Base-by-base conservation (phyloP, 2,888 invertebrate genomes). In the Myathropa florea region DNA sequence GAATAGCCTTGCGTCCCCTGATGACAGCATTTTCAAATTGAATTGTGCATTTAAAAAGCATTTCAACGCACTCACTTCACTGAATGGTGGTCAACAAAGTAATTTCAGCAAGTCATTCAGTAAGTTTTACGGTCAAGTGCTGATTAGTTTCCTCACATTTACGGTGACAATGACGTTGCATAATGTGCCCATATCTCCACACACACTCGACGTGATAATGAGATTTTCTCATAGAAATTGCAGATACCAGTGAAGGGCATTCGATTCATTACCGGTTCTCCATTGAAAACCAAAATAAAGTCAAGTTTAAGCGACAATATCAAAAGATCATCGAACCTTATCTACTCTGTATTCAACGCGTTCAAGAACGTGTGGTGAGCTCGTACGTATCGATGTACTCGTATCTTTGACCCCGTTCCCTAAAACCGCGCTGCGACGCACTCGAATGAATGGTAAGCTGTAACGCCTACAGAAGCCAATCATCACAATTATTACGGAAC, bases 261-360 rank as follows among this genome's bases (percentile, higher is more conserved):
- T 57, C 57, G 7, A 23, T 57, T 46, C 46, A 46, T n/a, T 18
- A 46, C 7, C 18, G 18, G 7, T 46, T 46, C 46, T 7, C n/a
- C 46, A 18, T 46, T 46, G 46, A 46, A 46, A 57, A 23, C 6
- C 57, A 23, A 57, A 57, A 24, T 46, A 6, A 6, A 57, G 6
- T 57, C 57, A 57, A 24, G 24, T 26, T 57, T n/a, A 23, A 57
- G 46, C 57, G 57, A 23, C 23, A 57, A 12, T 24, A 57, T 24
- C 57, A 23, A 59, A 28, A 71, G 78, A 78, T 78, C 78, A 78
- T 78, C 78, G 78, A 78, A 78, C 78, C 57, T 26, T 28, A 46
- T 10, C 63, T 24, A 63, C 68, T 77, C 68, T 18, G 61, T 36
- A 77, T 77, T 68, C 77, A 46, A 18, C 33, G 55, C 23, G 63